phyloP scores from a whole-genome alignment of 2,797 vertebrate genomes.

The Pseudochaenichthys georgianus region DNA sequence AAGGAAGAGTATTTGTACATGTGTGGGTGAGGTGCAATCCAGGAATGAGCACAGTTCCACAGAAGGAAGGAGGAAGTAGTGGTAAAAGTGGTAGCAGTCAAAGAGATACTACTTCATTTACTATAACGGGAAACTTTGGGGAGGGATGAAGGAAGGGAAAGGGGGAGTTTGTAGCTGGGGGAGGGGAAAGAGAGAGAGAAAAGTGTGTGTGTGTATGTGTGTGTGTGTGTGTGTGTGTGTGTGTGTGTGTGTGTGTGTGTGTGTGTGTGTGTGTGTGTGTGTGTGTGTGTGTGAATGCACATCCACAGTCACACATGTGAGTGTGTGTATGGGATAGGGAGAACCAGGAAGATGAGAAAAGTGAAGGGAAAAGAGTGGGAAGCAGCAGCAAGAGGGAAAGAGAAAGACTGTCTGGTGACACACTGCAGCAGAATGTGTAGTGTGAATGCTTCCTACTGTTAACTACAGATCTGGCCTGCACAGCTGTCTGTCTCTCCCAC shows the following conservation, averaged over 20 bases:
- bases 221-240: slow-evolving; percentile 5
- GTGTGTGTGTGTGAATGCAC: slow-evolving; percentile 27
- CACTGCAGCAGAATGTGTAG: slow-evolving; percentile 77
- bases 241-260: slow-evolving; percentile 2
- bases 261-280: slow-evolving; percentile 12
- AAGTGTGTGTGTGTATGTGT: slow-evolving; percentile 2
- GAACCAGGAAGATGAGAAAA: slow-evolving; percentile 60
- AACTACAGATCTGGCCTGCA: slow-evolving; percentile 73
- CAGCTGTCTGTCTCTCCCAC: slow-evolving; percentile 78
- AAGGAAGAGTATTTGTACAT: background rate
- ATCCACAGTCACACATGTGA: slow-evolving; percentile 44
- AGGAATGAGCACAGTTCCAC: slow-evolving; percentile 66
- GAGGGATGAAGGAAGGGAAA: slow-evolving; percentile 1
- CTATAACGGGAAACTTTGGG: slow-evolving; percentile 52
- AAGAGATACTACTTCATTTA: slow-evolving; percentile 50
- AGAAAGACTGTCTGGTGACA: slow-evolving; percentile 70
- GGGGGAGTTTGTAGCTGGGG: slow-evolving; percentile 38
- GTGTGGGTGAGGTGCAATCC: slow-evolving; percentile 58
- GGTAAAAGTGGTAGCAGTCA: slow-evolving; percentile 24
- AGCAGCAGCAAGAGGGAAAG: slow-evolving; percentile 34
- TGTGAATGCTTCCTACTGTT: slow-evolving; percentile 80
- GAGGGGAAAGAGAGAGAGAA: slow-evolving; percentile 17
- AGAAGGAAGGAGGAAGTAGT: slow-evolving; percentile 71
- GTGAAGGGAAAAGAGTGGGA: slow-evolving; percentile 54
- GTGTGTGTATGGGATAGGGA: slow-evolving; percentile 29